Evolutionary conservation across 2,888 invertebrate genomes (phyloP), one percentile per base, ranked within the genome.

Genomic region (Drosophila kuntzei): DNA sequence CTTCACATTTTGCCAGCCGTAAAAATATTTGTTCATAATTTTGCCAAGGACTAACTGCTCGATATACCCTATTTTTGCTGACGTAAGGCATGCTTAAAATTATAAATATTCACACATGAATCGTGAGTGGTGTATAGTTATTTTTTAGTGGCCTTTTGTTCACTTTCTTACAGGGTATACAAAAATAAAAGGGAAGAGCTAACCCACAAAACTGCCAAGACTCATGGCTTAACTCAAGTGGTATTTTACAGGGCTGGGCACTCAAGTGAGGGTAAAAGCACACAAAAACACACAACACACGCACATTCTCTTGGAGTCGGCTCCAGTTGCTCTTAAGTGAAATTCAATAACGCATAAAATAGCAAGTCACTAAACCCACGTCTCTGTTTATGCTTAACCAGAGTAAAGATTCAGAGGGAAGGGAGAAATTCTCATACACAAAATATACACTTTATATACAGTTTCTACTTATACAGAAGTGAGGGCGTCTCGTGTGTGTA

Each of bases 281-380:
- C 39, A 73, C 25, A 49, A 22, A 64, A 14, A 36, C 58, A 37
- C 41, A 20, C 36, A 22, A 59, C 37, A 36, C 12, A 49, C 11
- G 20, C 20, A 36, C 16, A 11, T 27, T 37, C 50, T 36, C 14
- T 50, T 43, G 46, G 70, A 63, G 64, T 37, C 67, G 58, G 64
- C 61, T 64, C 63, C 73, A 71, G 73, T 77, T 81, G 76, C 67
- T 72, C 76, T 79, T 85, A 89, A 87, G 87, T 84, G 78, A 87
- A 87, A 87, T 89, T 87, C 85, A 89, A 89, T 86, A 87, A 89
- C 79, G 82, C 89, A 84, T 85, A 85, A 86, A 84, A 84, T 79
- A 68, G 77, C 74, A 83, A 72, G 72, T 69, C 87, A 81, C 70
- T 76, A 66, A 67, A 68, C 57, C 60, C 50, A 53, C 18, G 53